phyloP scores from a whole-genome alignment of 2,888 invertebrate genomes.

The Cryptophagus acutangulus region DNA sequence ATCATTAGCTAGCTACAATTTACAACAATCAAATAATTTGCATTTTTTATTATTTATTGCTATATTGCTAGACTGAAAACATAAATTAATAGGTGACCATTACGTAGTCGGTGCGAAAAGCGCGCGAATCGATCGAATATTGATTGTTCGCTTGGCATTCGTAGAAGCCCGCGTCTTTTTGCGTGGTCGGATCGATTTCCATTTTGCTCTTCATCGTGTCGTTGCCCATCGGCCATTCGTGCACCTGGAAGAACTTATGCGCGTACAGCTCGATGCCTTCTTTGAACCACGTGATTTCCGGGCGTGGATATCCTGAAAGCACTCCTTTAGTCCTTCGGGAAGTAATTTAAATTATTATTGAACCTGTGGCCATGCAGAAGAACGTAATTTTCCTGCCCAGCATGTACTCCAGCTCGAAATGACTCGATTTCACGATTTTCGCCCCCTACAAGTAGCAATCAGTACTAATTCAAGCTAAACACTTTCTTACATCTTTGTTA shows the following conservation, averaged over 20 bases:
- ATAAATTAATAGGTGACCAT: conserved; percentile 50
- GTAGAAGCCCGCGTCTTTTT: conserved; percentile 67
- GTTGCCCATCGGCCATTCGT: conserved; percentile 62
- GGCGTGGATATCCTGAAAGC: conserved; percentile 57
- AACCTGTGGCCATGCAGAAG: conserved; percentile 66
- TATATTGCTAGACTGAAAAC: too few relatives aligned
- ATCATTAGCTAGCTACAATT: neutral
- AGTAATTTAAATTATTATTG: too few relatives aligned
- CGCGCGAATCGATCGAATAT: conserved; percentile 62
- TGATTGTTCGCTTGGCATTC: conserved; percentile 70
- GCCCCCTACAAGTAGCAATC: conserved; percentile 56
- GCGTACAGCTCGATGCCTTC: conserved; percentile 71
- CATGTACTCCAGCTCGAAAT: conserved; percentile 69
- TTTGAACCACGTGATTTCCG: conserved; percentile 73
- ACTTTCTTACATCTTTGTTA: conserved; percentile 58
- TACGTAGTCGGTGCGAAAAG: conserved; percentile 62
- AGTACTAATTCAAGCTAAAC: conserved; percentile 1
- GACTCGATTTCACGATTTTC: conserved; percentile 64
- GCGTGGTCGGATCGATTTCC: conserved; percentile 70
- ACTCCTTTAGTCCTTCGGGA: too few relatives aligned
- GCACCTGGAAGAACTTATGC: conserved; percentile 66
- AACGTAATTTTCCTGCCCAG: conserved; percentile 71
- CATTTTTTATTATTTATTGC: conserved; percentile 14
- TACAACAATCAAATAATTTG: conserved; percentile 12
- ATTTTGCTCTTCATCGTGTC: conserved; percentile 66